Evolutionary conservation across 2,888 invertebrate species (phyloP).

Genomic region (Nemurella pictetii): DNA sequence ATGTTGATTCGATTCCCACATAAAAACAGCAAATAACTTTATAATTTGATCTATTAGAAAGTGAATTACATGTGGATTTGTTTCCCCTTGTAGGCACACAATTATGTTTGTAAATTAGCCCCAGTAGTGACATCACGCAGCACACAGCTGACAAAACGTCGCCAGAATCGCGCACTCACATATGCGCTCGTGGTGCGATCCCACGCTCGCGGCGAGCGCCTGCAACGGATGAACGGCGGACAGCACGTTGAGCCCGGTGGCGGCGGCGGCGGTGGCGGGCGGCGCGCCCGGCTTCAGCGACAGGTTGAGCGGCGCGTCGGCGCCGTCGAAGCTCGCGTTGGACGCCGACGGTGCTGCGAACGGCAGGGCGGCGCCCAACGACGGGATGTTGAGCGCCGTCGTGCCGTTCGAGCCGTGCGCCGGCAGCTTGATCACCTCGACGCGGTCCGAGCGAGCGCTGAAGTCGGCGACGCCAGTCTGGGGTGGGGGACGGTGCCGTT

Average conservation of each 20-base stretch:
- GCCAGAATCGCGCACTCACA: constrained; percentile 22
- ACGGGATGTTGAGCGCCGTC: constrained; percentile 40
- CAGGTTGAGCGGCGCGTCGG: constrained; percentile 80
- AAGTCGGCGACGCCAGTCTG: background rate
- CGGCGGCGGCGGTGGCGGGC: constrained; percentile 52
- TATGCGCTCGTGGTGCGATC: constrained; percentile 10
- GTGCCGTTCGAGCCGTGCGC: constrained; percentile 58
- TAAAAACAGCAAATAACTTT: too few species aligned
- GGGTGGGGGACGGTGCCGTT: constrained; percentile 31
- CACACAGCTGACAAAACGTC: too few species aligned
- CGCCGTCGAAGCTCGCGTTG: constrained; percentile 51
- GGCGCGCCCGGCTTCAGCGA: constrained; percentile 65
- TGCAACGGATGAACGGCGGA: background rate
- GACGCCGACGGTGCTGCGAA: constrained; percentile 56
- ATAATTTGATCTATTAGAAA: too few species aligned
- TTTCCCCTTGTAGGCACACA: too few species aligned
- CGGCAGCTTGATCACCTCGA: constrained; percentile 81
- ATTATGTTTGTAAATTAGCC: too few species aligned
- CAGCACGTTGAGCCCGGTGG: constrained; percentile 70
- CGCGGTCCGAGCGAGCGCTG: constrained; percentile 60
- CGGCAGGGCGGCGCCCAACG: constrained; percentile 44
- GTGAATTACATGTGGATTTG: too few species aligned
- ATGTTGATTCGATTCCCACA: too few species aligned
- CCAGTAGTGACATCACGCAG: too few species aligned
- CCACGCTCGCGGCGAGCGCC: constrained; percentile 14